Conservation (phyloP, 2,797 vertebrate species). For the Aldrovandia affinis region DNA sequence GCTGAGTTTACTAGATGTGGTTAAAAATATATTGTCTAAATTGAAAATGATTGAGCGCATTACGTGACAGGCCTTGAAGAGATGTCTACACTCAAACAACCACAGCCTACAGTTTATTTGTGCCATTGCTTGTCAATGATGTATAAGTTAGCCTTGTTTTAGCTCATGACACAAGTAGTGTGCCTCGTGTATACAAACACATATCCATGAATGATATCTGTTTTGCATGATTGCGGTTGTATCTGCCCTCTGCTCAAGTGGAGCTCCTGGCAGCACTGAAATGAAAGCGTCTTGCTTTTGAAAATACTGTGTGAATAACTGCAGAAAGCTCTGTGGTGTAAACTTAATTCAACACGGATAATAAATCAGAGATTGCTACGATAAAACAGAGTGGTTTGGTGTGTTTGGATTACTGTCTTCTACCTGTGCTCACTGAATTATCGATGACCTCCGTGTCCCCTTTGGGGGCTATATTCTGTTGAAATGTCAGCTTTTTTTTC, state of each 20-base stretch:
- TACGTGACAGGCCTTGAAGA: neutral
- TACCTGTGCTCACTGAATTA: slow-evolving; percentile 51
- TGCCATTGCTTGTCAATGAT: neutral
- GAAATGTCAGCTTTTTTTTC: slow-evolving; percentile 52
- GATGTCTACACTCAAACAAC: neutral
- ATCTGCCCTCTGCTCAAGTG: too few species aligned
- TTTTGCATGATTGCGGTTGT: neutral
- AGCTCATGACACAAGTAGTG: neutral
- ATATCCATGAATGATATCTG: neutral
- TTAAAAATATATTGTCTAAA: neutral
- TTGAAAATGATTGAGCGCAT: neutral
- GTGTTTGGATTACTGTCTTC: slow-evolving; percentile 51
- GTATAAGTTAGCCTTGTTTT: neutral
- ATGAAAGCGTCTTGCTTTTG: neutral
- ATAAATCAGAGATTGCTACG: slow-evolving; percentile 43
- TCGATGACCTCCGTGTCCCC: slow-evolving; percentile 45
- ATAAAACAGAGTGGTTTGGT: slow-evolving; percentile 50
- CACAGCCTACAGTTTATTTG: neutral
- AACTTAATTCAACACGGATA: slow-evolving; percentile 45
- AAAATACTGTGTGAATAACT: slow-evolving; percentile 41
- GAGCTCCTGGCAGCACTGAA: neutral
- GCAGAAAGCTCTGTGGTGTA: slow-evolving; percentile 36
- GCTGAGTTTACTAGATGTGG: neutral
- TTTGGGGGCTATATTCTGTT: slow-evolving; percentile 25
- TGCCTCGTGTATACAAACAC: neutral